These are phyloP conservation scores for Pongo pygmaeus DNA, from an alignment of 2,113 vertebrate genomes.

Conservation along the genomic window DNA sequence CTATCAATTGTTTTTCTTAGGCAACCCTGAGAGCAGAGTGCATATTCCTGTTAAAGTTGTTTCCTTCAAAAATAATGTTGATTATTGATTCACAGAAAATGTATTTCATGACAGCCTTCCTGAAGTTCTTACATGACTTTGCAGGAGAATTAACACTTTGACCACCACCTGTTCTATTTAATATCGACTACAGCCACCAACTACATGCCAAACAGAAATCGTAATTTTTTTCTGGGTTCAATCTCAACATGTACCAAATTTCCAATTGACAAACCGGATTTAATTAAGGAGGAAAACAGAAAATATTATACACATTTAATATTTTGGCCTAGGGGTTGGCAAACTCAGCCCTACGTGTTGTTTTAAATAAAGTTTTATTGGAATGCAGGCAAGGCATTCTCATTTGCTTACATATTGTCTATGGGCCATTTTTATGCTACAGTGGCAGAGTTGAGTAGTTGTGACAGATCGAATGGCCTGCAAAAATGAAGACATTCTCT, in stretches of 20 bases:
- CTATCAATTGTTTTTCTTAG: constrained; percentile 25
- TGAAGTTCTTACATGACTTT: not conserved
- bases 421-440: not conserved
- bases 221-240: not conserved
- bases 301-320: not conserved
- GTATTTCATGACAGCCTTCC: constrained; percentile 25
- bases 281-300: not conserved
- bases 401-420: not conserved
- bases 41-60: constrained; percentile 19
- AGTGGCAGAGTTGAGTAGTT: not conserved
- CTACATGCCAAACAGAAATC: not conserved
- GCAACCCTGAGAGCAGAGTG: not conserved
- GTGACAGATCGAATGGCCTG: not conserved
- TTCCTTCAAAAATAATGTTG: constrained; percentile 47
- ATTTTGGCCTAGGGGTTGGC: not conserved
- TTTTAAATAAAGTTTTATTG: not conserved
- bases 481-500: not conserved
- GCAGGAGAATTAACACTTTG: not conserved
- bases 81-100: constrained; percentile 40
- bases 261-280: not conserved
- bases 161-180: not conserved
- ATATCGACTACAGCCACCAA: not conserved
- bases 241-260: not conserved
- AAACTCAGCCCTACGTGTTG: not conserved
- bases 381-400: not conserved